Base-by-base conservation (phyloP, 2,113 vertebrate genomes). In the Cygnus buccinator region DNA sequence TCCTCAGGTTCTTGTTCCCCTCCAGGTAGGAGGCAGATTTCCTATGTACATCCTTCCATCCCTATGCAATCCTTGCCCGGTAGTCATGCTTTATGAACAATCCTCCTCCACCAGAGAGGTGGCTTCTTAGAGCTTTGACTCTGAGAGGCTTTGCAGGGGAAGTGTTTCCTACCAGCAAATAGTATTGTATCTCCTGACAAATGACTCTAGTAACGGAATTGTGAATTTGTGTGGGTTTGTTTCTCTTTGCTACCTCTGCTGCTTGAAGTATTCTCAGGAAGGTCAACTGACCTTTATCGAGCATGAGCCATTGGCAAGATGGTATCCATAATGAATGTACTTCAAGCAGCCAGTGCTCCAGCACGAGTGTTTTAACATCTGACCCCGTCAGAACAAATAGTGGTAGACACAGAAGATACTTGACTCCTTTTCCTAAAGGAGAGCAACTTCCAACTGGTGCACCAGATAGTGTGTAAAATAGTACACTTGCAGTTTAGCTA, bases 221-320 rank as follows among this genome's bases (percentile, higher is more conserved):
- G 65, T 78, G 72, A 41, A 57, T 87, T 90, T 84, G 63, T 87
- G 84, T 87, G 87, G 61, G 73, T 78, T 93, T 92, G 68, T 90
- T 93, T 94, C 62, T 72, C 63, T 93, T 89, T 66, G 58, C 70
- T 87, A 65, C 66, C 20, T 93, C 61, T 93, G 89, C 58, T 94
- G 28, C 74, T 79, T 91, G 39, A 87, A 95, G 54, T 65, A 58
- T 58, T 73, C 21, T 92, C 37, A 25, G 89, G 52, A 92, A 93
- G 92, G 86, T 94, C 84, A 90, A 54, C 23, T 84, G 92, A 93
- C 92, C 95, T 93, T 93, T 92, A 50, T 55, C 0, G 17, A 95
- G 70, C 62, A 52, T 11, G 4, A 13, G 70, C 62, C 22, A 3
- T 50, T 62, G 86, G 48, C 67, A 71, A 91, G 73, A 54, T 74